Conservation (phyloP, 2,797 vertebrate genomes). For the Simalia tracyae region DNA sequence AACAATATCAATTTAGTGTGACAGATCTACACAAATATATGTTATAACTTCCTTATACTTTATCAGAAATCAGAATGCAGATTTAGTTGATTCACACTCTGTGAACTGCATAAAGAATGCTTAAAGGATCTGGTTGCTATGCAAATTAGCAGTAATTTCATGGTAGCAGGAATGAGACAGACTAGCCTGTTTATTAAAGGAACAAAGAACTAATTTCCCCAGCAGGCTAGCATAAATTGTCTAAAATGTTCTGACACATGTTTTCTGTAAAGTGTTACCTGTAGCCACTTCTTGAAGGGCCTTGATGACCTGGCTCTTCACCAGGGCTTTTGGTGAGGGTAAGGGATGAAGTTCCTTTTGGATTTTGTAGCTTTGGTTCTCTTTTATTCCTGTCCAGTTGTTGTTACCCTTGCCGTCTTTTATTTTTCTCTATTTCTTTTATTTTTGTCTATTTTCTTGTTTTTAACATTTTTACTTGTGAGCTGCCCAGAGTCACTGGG, state of each 20-base stretch:
- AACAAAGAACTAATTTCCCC: constrained; percentile 36
- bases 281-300: not conserved
- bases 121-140: not conserved
- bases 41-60: not conserved
- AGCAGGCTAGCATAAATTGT: not conserved
- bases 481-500: no score
- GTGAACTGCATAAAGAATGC: not conserved
- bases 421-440: no score
- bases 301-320: not conserved
- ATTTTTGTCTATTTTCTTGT: no score
- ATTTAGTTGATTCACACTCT: constrained; percentile 21
- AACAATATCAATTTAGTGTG: not conserved
- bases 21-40: not conserved
- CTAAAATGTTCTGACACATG: not conserved
- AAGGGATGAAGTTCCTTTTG: not conserved
- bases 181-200: constrained; percentile 33
- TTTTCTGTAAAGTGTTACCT: not conserved
- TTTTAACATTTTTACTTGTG: no score
- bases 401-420: no score
- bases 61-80: not conserved
- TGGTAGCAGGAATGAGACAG: constrained; percentile 13
- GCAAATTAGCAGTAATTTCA: not conserved
- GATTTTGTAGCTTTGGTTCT: no score
- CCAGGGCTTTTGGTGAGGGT: not conserved
- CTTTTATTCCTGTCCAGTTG: no score